Base-by-base conservation (phyloP, 2,888 invertebrate species). In the Caenorhabditis sp. region DNA sequence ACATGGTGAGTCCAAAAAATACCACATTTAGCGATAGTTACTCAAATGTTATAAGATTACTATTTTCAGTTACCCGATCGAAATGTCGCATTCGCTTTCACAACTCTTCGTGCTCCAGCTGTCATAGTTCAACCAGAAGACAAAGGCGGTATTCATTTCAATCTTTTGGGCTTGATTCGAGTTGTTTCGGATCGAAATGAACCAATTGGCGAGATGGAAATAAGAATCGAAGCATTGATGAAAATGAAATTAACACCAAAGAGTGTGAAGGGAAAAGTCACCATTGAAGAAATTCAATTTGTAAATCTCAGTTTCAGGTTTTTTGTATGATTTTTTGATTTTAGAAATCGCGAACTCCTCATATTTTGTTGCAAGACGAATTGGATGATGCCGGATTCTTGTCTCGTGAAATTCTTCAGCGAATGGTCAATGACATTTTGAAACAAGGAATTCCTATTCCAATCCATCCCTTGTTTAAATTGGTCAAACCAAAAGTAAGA, bases 371-470 rank as follows among this genome's bases (percentile, higher is more conserved):
- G 17, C 86, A 86, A 75, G 83, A 84, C 8, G 86, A 86, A 62
- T 74, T 86, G 57, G 87, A 86, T 60, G 83, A 85, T 62, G 85
- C 86, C 25, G 85, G 83, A 7, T 81, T 86, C 58, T 62, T 86
- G 26, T 79, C 85, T 0, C 78, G 84, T 43, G 86, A 86, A 70
- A 87, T 86, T 26, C 76, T 86, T 14, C 78, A 78, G 54, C 25
- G 75, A 71, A 80, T 80, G 79, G 78, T 85, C 20, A 86, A 86
- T 67, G 86, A 86, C 59, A 83, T 86, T 63, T 76, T 86, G 21
- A 78, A 79, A 52, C 85, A 86, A 63, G 86, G 86, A 12, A 83
- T 87, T 60, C 83, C 85, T 38, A 87, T 87, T 67, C 86, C 86
- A 20, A 82, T 87, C 17, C 87, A 86, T 72, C 86, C 86, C 12